Evolutionary conservation across 2,797 vertebrate genomes (phyloP), one percentile per base, ranked within the genome.

Genomic region (Alectoris magna): DNA sequence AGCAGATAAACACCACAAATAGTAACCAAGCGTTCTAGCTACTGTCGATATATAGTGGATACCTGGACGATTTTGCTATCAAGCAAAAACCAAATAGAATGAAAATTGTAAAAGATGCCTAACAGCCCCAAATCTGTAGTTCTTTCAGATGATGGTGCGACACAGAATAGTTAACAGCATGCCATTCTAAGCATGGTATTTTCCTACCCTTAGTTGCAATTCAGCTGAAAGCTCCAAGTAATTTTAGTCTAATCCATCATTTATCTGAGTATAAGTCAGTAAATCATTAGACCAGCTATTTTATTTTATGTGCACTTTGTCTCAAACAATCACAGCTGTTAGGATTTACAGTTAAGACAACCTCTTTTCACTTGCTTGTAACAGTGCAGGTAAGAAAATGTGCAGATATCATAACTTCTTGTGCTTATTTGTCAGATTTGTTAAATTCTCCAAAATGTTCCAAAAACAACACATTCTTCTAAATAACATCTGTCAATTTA

Each of bases 171-270:
- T 68, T 55, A 95, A 91, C 87, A 95, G 80, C 74, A 11, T 66
- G 77, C 51, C 21, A 87, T 87, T 88, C 74, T 48, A 55, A 77
- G 46, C 22, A n/a, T 43, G n/a, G 5, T 69, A 59, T 74, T 90
- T 92, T 94, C 53, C 81, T 72, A 12, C 69, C 31, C 29, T 91
- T 86, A 75, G n/a, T 29, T 77, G 87, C 56, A 91, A 94, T 93
- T 87, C 76, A 80, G 62, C 76, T 96, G 92, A 97, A 93, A 92
- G 84, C 66, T 75, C 27, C 31, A 77, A 82, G 93, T 91, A 84
- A 90, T 94, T 94, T 93, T 93, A 75, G 82, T 67, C 49, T 81
- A 95, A 92, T 94, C 80, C 31, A 46, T 64, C 64, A 72, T 91
- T 91, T 95, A 91, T 94, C 84, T 91, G 73, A 94, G 76, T 51